phyloP scores from a whole-genome alignment of 2,113 vertebrate species.

The Oryzias melastigma region DNA sequence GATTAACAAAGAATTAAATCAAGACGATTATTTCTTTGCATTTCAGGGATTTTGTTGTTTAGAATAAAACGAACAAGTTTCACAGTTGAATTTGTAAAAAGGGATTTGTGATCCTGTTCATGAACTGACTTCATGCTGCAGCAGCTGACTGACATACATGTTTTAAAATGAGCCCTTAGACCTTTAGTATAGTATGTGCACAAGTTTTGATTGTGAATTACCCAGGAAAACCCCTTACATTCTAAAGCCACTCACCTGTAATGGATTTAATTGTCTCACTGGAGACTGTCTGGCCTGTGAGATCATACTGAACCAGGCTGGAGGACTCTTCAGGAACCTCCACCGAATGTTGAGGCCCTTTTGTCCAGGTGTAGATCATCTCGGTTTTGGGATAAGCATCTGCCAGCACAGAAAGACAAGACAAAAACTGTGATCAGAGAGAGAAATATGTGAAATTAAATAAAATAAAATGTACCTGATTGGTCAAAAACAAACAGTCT shows the following conservation, averaged over 20 bases:
- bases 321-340: constrained; percentile 97
- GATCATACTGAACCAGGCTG: constrained; percentile 97
- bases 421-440: constrained; percentile 13
- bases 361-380: constrained; percentile 99
- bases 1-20: constrained; percentile 23
- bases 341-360: constrained; percentile 94
- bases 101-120: too few relatives aligned
- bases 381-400: constrained; percentile 98
- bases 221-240: not conserved
- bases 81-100: too few relatives aligned
- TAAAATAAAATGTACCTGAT: too few relatives aligned
- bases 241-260: constrained; percentile 81
- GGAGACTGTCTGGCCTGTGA: constrained; percentile 94
- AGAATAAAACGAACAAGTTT: too few relatives aligned
- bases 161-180: too few relatives aligned
- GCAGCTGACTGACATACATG: too few relatives aligned
- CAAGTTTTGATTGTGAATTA: too few relatives aligned
- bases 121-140: too few relatives aligned
- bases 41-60: too few relatives aligned
- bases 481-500: too few relatives aligned
- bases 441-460: too few relatives aligned
- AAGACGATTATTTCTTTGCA: not conserved
- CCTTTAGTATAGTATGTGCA: too few relatives aligned
- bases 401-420: constrained; percentile 51
- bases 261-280: constrained; percentile 96